Evolutionary conservation across 2,113 vertebrate species (phyloP), one percentile per base, ranked within the genome.

Genomic region (Octodon degus): DNA sequence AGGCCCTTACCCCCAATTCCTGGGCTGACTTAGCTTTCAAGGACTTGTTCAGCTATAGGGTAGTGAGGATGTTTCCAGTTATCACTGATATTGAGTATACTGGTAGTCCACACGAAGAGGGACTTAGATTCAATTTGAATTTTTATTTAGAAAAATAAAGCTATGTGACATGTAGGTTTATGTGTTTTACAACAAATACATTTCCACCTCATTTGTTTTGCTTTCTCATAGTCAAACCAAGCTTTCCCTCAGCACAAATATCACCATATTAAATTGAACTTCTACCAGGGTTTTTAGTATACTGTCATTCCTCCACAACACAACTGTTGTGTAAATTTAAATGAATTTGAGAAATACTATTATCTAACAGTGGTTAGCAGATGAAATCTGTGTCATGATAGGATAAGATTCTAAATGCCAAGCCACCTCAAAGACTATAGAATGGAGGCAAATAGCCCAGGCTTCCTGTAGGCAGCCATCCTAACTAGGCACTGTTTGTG

Each of bases 81-180:
- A 25, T 89, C 34, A 60, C 58, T 76, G 1, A 55, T 17, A n/a
- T 5, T 63, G 17, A 24, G 7, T 55, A 65, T 77, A 65, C 77
- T 87, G 68, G 58, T 50, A 62, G 80, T 32, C 11, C 91, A 63
- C 50, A 37, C 47, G 58, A 79, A 32, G 27, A 85, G 58, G 16
- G 5, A 8, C 55, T 80, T 65, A 85, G 70, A 58, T 72, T 65
- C 88, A 58, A 79, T 74, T 67, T 95, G 55, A n/a, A 70, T n/a
- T 70, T 70, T 70, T n/a, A 91, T 89, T 91, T 43, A 74, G 58
- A 85, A 74, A 96, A 81, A 80, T 84, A 67, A 89, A 94, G 55
- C 80, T 85, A 60, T 77, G 72, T 17, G 86, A 90, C 10, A 4
- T 47, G 58, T 89, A 55, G 16, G 40, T 8, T 27, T 80, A 12